Percentiles rank a stretch among this genome's conserved stretches.
Conservation (phyloP, 2,888 invertebrate genomes). For the Drosophila planitibia region DNA sequence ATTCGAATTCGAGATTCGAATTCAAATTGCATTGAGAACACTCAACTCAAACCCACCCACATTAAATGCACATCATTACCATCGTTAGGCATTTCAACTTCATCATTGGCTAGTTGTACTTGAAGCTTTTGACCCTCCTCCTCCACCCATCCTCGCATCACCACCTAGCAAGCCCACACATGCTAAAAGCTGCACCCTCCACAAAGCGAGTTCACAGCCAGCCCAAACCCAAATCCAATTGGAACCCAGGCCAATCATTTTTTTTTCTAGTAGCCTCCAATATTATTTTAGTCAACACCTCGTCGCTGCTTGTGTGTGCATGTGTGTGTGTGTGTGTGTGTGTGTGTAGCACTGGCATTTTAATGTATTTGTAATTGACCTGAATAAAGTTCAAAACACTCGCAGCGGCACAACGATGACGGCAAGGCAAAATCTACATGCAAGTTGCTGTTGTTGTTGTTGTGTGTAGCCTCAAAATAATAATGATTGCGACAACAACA, state of each 20-base stretch:
- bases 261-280: constrained; percentile 73
- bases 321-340: constrained; percentile 21
- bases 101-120: constrained; percentile 68
- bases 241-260: constrained; percentile 31
- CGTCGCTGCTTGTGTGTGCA: constrained; percentile 19
- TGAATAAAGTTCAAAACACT: constrained; percentile 85
- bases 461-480: constrained; percentile 79
- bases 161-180: background rate
- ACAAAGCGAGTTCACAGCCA: background rate
- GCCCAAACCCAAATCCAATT: constrained; percentile 23
- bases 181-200: constrained; percentile 10
- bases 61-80: constrained; percentile 25
- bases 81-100: constrained; percentile 15
- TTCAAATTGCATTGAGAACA: constrained; percentile 14
- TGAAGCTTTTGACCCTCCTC: constrained; percentile 57
- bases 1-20: background rate
- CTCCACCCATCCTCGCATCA: background rate
- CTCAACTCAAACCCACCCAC: constrained; percentile 34
- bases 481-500: constrained; percentile 80
- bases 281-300: constrained; percentile 81
- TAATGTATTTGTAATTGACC: constrained; percentile 85
- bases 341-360: constrained; percentile 73
- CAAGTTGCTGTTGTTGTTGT: constrained; percentile 36
- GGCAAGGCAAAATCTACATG: constrained; percentile 81
- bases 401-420: constrained; percentile 62